Evolutionary conservation across 2,888 invertebrate genomes (phyloP).

Genomic region (Eulithis prunata): DNA sequence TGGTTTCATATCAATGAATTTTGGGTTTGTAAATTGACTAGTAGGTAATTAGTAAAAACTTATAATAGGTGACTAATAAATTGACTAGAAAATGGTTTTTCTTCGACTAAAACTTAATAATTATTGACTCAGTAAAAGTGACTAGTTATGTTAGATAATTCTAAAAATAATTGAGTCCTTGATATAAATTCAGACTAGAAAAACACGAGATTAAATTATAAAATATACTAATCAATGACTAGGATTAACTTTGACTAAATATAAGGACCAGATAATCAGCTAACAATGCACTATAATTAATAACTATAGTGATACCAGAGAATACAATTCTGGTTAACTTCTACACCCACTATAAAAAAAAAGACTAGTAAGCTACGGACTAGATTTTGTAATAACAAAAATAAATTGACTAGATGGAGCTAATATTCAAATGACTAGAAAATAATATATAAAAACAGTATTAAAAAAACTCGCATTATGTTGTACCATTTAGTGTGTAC

Average conservation of each 20-base stretch:
- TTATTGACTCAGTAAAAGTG: slow-evolving; percentile 7
- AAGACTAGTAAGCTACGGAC: slow-evolving; percentile 6
- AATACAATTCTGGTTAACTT: too few relatives aligned
- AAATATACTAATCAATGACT: slow-evolving; percentile 7
- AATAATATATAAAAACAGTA: background rate
- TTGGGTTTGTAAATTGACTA: background rate
- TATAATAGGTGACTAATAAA: slow-evolving; percentile 4
- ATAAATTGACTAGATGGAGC: background rate
- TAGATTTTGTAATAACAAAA: background rate
- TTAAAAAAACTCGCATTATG: too few relatives aligned
- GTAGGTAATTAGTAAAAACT: background rate
- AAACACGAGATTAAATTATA: background rate
- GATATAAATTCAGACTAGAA: slow-evolving; percentile 5
- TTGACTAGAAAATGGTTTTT: slow-evolving; percentile 4
- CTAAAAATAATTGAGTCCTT: background rate
- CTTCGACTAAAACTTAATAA: slow-evolving; percentile 7
- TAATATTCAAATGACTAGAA: background rate
- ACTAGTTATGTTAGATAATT: background rate
- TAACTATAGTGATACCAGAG: too few relatives aligned
- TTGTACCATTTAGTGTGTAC: too few relatives aligned
- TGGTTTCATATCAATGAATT: background rate
- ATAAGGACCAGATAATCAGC: background rate
- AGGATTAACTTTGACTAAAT: slow-evolving; percentile 5
- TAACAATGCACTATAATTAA: too few relatives aligned
- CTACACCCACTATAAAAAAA: background rate